These are phyloP conservation scores for Lepidurus packardi DNA, from an alignment of 1,140 invertebrate genomes.

Conservation along the genomic window DNA sequence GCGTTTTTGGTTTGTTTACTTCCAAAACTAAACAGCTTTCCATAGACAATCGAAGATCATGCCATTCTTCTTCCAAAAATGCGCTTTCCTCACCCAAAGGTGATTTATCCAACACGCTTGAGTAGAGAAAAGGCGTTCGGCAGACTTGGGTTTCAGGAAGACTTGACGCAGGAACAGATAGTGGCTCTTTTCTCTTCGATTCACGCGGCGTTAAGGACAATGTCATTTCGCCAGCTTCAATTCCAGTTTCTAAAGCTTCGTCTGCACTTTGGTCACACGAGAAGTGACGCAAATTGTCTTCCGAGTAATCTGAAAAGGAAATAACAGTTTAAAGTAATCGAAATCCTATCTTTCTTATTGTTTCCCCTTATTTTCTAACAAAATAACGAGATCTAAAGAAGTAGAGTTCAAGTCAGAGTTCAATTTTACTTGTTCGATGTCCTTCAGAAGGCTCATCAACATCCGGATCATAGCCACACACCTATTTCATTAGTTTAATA, in stretches of 20 bases:
- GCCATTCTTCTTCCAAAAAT: neutral
- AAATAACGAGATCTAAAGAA: no score
- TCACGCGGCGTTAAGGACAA: neutral
- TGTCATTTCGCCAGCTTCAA: conserved; percentile 34
- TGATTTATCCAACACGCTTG: neutral
- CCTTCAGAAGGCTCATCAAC: conserved; percentile 31
- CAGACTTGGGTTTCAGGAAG: neutral
- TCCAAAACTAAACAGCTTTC: neutral
- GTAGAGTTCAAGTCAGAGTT: no score
- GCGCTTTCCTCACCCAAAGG: neutral
- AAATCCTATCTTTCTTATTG: neutral
- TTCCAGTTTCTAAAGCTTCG: conserved; percentile 27
- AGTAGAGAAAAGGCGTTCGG: neutral
- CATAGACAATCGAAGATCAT: neutral
- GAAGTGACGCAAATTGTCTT: neutral
- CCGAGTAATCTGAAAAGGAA: neutral
- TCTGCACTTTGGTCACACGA: neutral
- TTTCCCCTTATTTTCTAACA: no score
- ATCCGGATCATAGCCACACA: conserved; percentile 45
- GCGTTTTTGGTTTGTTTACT: neutral
- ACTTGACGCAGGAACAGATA: neutral
- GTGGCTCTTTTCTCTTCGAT: neutral
- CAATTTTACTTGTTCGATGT: conserved; percentile 13
- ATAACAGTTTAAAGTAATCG: neutral
- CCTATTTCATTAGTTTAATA: conserved; percentile 37